A percentile compares a stretch with the other conserved stretches of the same genome.
phyloP scores from a whole-genome alignment of 2,888 invertebrate genomes.

The Lithophane leautieri region DNA sequence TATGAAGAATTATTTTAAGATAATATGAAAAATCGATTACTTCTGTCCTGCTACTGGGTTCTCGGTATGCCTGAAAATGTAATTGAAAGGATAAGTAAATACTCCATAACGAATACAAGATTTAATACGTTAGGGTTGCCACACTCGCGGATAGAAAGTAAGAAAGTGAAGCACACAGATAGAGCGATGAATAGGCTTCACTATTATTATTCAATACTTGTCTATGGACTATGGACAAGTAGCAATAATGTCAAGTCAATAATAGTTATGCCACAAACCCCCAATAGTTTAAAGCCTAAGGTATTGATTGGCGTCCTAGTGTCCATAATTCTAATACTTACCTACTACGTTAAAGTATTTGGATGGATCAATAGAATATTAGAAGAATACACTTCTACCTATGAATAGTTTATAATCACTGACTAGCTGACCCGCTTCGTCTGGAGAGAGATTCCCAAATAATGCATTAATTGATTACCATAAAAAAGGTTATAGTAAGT shows the following conservation, averaged over 20 bases:
- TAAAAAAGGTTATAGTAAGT: too few relatives aligned
- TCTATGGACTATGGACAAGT: constrained; percentile 30
- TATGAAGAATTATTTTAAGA: constrained; percentile 75
- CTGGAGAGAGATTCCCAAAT: too few relatives aligned
- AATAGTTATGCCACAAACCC: neutral
- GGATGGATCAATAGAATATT: neutral
- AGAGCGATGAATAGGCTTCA: constrained; percentile 26
- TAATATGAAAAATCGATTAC: constrained; percentile 54
- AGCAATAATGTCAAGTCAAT: constrained; percentile 17
- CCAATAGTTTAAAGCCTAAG: constrained; percentile 4
- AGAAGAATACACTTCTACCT: neutral
- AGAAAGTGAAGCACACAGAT: constrained; percentile 31
- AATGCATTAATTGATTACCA: too few relatives aligned
- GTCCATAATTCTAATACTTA: neutral
- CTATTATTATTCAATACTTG: constrained; percentile 40
- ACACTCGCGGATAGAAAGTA: constrained; percentile 35
- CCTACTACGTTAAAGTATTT: neutral
- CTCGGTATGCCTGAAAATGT: neutral
- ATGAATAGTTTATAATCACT: too few relatives aligned
- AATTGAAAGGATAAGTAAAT: neutral
- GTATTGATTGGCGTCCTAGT: constrained; percentile 10
- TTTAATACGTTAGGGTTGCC: constrained; percentile 8
- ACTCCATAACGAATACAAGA: neutral
- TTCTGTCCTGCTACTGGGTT: constrained; percentile 18
- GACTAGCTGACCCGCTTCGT: too few relatives aligned